Evolutionary conservation across 1,140 invertebrate genomes (phyloP).

Genomic region (Aethina tumida): DNA sequence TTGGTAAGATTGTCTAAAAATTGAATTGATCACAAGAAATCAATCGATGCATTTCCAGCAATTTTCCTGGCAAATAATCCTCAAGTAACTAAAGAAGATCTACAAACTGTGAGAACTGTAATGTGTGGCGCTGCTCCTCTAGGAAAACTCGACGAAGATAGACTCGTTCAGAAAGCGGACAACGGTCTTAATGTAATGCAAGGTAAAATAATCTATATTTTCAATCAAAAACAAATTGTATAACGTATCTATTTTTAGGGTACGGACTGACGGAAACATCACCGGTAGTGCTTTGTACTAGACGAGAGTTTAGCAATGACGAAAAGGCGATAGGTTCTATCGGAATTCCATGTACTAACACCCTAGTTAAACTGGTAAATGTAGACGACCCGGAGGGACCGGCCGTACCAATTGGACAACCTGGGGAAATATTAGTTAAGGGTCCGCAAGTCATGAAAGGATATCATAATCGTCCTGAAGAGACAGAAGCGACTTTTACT

Average conservation of each 20-base stretch:
- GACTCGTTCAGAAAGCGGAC: constrained; percentile 9
- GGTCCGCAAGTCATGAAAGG: constrained; percentile 66
- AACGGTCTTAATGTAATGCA: constrained; percentile 18
- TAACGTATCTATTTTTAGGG: constrained; percentile 1
- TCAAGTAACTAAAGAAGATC: constrained; percentile 4
- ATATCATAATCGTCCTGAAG: constrained; percentile 59
- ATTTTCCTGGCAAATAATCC: constrained; percentile 11
- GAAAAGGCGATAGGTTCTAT: constrained; percentile 40
- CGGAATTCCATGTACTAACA: constrained; percentile 47
- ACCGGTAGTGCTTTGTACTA: constrained; percentile 33
- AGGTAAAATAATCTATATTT: constrained; percentile 28
- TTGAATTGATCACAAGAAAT: background rate
- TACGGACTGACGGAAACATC: constrained; percentile 56
- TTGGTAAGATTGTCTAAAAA: constrained; percentile 35
- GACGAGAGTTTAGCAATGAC: constrained; percentile 31
- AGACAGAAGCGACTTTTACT: constrained; percentile 51
- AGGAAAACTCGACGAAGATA: constrained; percentile 38
- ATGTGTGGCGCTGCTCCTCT: constrained; percentile 60
- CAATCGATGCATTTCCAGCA: constrained; percentile 1
- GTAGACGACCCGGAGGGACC: constrained; percentile 42
- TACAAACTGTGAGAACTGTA: constrained; percentile 37
- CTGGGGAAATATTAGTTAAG: constrained; percentile 52
- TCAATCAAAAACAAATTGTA: background rate
- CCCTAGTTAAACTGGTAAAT: constrained; percentile 52
- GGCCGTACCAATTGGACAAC: constrained; percentile 39